Base-by-base conservation (phyloP, 2,888 invertebrate genomes). In the Andrena haemorrhoa region DNA sequence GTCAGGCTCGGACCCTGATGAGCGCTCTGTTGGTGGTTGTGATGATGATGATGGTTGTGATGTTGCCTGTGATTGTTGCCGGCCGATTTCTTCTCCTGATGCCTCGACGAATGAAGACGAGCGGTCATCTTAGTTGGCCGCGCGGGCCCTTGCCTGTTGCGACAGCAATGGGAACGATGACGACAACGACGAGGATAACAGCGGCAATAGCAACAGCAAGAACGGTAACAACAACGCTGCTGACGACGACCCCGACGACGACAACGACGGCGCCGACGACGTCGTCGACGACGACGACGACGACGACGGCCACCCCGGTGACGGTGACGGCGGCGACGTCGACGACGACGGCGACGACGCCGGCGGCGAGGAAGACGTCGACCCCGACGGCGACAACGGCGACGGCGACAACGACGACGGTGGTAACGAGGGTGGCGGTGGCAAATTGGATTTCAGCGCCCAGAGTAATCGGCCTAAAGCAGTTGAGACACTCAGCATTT, bases 111-210 rank as follows among this genome's bases (percentile, higher is more conserved):
- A 90, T 93, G 93, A 82, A 93, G 91, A 92, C 93, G 93, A 86
- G 93, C 93, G 89, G 93, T 94, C 93, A 94, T 94, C 84, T 94
- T 93, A 93, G 86, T 90, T 92, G 92, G 93, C 91, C 93, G 88
- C 83, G 82, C 84, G 89, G 92, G 91, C 92, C 93, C 90, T 89
- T 84, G 84, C 79, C 75, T 86, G 84, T 56, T 51, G 66, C 70
- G 87, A 81, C 61, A 60, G 56, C 33, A 41, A 41, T 56, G 49
- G 33, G 26, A 68, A 71, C 31, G 33, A 35, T 47, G 73, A 56
- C 23, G 56, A 23, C 26, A 70, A 61, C n/a, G 58, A 64, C 8
- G 23, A 35, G n/a, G 20, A 26, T 60, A 60, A 16, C 33, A 66
- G 51, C 12, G 66, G 26, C 20, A 35, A 47, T 47, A 66, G 66